Base-by-base conservation (phyloP, 1,140 invertebrate genomes). In the Luehdorfia chinensis region DNA sequence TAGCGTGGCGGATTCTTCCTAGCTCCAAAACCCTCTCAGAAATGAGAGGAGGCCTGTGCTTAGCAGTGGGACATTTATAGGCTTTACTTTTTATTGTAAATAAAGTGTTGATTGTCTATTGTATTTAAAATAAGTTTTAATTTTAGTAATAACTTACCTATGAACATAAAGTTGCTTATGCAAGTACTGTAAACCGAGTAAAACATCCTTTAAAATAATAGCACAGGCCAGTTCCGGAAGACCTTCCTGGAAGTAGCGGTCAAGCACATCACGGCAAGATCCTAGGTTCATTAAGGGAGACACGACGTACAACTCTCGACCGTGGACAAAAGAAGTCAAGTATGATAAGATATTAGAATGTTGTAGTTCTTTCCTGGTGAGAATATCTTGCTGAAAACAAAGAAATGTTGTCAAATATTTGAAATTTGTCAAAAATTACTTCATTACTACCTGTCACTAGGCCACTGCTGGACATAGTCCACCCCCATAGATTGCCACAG, bases 111-210 rank as follows among this genome's bases (percentile, higher is more conserved):
- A n/a, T n/a, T n/a, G n/a, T n/a, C n/a, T n/a, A n/a, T n/a, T n/a
- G n/a, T n/a, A n/a, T n/a, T n/a, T n/a, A n/a, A n/a, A n/a, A n/a
- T n/a, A n/a, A n/a, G n/a, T n/a, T n/a, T n/a, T n/a, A n/a, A n/a
- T n/a, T n/a, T n/a, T n/a, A n/a, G n/a, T n/a, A n/a, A n/a, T n/a
- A n/a, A n/a, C 59, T 66, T 44, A 94, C 92, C 95, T 94, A 74
- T 97, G 96, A 66, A 98, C 95, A 73, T 94, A 93, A 48, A 94
- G 92, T 80, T 92, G 92, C 50, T 90, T 90, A 76, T 97, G 95
- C 50, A 98, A 89, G 80, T 97, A 97, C 59, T 94, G 90, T 11
- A 97, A 83, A 0, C 93, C 96, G 25, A 89, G 75, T 31, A 97
- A 84, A 12, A 95, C 89, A 86, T 97, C 95, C 67, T 89, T 88